A percentile compares a stretch with the other conserved stretches of the same genome.
These are phyloP conservation scores for Caenorhabditis sp. DNA, from an alignment of 2,888 invertebrate genomes.

Conservation along the genomic window DNA sequence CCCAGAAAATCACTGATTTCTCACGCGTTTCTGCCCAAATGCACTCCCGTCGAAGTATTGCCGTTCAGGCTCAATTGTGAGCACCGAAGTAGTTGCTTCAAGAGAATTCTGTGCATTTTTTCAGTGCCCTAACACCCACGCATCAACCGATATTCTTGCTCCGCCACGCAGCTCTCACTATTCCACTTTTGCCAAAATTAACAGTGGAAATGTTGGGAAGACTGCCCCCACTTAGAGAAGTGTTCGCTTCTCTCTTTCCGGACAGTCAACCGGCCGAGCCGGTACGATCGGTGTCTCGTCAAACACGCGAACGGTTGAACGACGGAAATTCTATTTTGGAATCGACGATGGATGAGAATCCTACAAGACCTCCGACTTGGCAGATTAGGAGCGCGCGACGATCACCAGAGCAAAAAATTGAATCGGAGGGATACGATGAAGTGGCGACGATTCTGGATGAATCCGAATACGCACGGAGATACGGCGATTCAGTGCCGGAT, in stretches of 20 bases:
- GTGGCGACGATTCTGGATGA: neutral
- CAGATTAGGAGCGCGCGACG: neutral
- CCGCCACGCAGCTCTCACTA: neutral
- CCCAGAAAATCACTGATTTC: constrained; percentile 11
- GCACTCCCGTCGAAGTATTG: neutral
- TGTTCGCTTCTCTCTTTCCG: neutral
- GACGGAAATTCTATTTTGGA: neutral
- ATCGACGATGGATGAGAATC: neutral
- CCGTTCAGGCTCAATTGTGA: constrained; percentile 41
- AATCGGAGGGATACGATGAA: neutral
- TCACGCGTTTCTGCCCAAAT: neutral
- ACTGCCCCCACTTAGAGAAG: neutral
- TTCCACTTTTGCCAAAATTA: constrained; percentile 11
- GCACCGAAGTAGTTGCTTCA: neutral
- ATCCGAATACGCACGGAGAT: neutral
- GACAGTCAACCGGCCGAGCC: neutral
- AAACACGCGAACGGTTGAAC: neutral
- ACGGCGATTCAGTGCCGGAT: no score
- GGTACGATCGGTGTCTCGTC: neutral
- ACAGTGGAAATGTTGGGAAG: neutral
- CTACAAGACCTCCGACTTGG: neutral
- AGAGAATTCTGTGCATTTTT: neutral
- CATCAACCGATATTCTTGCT: constrained; percentile 12
- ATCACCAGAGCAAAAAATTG: neutral
- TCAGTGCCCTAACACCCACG: constrained; percentile 5